A percentile compares a stretch with the other conserved stretches of the same genome.
phyloP scores from a whole-genome alignment of 64 coral and sea anemone species.

The Montipora capricornis region DNA sequence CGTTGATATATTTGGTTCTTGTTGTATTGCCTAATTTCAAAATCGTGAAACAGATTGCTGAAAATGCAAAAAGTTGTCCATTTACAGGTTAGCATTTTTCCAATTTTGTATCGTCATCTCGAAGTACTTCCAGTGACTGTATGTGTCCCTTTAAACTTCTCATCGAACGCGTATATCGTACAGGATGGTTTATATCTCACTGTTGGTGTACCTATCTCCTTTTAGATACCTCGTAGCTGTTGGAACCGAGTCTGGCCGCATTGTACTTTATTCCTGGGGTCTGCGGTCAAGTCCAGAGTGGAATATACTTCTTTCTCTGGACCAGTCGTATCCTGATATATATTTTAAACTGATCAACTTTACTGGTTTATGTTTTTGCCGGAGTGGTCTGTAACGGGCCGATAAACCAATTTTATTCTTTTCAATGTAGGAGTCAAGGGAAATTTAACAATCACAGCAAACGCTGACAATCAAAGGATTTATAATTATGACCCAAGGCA shows the following conservation, averaged over 20 bases:
- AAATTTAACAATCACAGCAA: too few species aligned
- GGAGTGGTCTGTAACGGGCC: not conserved
- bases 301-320: conserved; percentile 24
- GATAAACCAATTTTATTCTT: not conserved
- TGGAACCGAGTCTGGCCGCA: conserved; percentile 76
- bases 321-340: conserved; percentile 52
- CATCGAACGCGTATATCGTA: not conserved
- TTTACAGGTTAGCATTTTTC: too few species aligned
- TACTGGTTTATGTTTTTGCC: not conserved
- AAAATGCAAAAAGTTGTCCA: too few species aligned
- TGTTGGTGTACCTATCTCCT: not conserved
- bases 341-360: not conserved
- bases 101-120: too few species aligned
- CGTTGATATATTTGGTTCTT: too few species aligned
- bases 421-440: not conserved
- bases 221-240: conserved; percentile 76
- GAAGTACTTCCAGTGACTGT: too few species aligned
- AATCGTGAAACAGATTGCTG: too few species aligned
- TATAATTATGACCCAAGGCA: too few species aligned
- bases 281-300: not conserved
- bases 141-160: too few species aligned
- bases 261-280: conserved; percentile 82
- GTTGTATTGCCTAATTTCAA: too few species aligned
- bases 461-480: too few species aligned
- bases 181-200: not conserved